Evolutionary conservation across 1,140 invertebrate genomes (phyloP), one percentile per base, ranked within the genome.

Genomic region (Coelopa frigida): DNA sequence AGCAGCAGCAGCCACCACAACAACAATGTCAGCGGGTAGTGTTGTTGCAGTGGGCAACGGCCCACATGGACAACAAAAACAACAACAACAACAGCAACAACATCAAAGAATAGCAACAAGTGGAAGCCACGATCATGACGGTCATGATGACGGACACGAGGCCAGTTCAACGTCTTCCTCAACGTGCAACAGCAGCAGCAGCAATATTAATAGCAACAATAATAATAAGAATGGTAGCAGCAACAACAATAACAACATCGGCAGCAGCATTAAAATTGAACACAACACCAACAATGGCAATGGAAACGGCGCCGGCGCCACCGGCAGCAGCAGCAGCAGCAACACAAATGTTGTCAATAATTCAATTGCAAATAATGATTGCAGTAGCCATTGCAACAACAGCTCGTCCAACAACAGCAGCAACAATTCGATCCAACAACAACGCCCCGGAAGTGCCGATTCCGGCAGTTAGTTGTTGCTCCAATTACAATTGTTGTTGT

Each of bases 401-500:
- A 58, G 50, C 35, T 55, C 52, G 18, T 54, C 45, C 51, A 51
- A 39, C 44, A 53, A 49, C 46, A 51, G 49, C 46, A 54, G 39
- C 49, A 48, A 17, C 7, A 41, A 26, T 32, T 4, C 20, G 31
- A 7, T 15, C 8, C 18, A 44, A 7, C 43, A 18, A 36, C 36
- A 29, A 29, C 43, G 43, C 26, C 31, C 29, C 20, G 43, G 26
- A 23, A 44, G 22, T 26, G 32, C 12, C 15, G 43, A 35, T 14
- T 36, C 33, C 14, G 33, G 21, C 39, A 24, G 53, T 35, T 45
- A 37, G 35, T 37, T 12, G 32, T 20, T 50, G 42, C 44, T 15
- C 38, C 48, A n/a, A n/a, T n/a, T n/a, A n/a, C n/a, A n/a, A n/a
- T n/a, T n/a, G n/a, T n/a, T n/a, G n/a, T n/a, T n/a, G n/a, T n/a